Base-by-base conservation (phyloP, 2,113 vertebrate genomes). In the Bolborhynchus lineola region DNA sequence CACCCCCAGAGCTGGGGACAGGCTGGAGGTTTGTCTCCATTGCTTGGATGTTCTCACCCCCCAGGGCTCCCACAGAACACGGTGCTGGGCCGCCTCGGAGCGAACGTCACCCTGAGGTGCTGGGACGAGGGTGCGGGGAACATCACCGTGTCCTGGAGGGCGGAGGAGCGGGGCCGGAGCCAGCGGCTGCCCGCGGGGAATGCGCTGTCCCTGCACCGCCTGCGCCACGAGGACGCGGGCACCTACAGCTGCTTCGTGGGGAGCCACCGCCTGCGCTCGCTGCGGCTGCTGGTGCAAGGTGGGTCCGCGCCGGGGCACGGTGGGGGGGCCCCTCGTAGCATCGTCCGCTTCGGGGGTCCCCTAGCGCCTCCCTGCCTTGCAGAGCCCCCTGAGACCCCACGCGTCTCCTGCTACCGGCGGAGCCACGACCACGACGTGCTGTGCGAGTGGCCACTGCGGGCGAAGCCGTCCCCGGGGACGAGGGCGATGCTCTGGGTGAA, bases 261-360 rank as follows among this genome's bases (percentile, higher is more conserved):
- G 0, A 77, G 63, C 8, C 91, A 0, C 11, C 37, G 3, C 1
- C 74, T 78, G 3, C 93, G 90, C 18, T 76, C 83, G 6, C 72
- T 97, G 75, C 86, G 7, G 7, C 72, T 98, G 76, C 80, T 98
- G 59, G 97, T 98, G 35, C 97, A 97, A 50, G 98, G 98, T 98
- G 91, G 97, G 98, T 72, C 4, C 21, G 0, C 5, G 11, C 49
- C 5, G 11, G 60, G 4, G 33, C 3, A 63, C 31, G 21, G 28
- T n/a, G 39, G 35, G 6, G 39, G 35, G 4, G 39, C 11, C 60
- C 39, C 64, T 13, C 2, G 1, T 8, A 29, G 60, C 26, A 3
- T 1, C 2, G 0, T 46, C 64, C 11, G 5, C 9, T 8, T 4
- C 7, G 8, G 3, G 4, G 11, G 2, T 41, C 23, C 64, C 16